phyloP scores from a whole-genome alignment of 2,113 vertebrate genomes.

The Brachionichthys hirsutus region DNA sequence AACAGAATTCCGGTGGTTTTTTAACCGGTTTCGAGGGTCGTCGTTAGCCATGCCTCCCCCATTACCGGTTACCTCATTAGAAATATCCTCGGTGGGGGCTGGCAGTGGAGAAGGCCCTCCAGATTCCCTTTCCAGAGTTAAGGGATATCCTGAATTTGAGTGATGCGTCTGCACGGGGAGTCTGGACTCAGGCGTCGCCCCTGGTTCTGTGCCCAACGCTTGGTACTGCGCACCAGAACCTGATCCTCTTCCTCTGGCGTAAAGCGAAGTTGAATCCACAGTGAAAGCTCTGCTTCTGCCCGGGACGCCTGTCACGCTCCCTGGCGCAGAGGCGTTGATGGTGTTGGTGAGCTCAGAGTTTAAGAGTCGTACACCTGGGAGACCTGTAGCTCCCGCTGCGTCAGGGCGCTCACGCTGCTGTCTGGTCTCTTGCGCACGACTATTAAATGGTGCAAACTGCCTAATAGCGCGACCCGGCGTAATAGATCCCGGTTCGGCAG shows the following conservation, averaged over 20 bases:
- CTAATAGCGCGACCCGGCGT: slow-evolving; percentile 14
- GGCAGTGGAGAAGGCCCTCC: slow-evolving; percentile 5
- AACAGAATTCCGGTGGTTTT: slow-evolving; percentile 75
- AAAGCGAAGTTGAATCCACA: slow-evolving; percentile 9
- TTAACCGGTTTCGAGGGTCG: slow-evolving; percentile 72
- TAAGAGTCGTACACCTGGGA: slow-evolving; percentile 34
- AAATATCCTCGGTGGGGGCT: slow-evolving; percentile 7
- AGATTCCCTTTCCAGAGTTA: slow-evolving; percentile 11
- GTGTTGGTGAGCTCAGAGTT: slow-evolving; percentile 5
- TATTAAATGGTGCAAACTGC: slow-evolving; percentile 18
- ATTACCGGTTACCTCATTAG: slow-evolving; percentile 28
- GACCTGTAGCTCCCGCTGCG: slow-evolving; percentile 19
- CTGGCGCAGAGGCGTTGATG: slow-evolving; percentile 25
- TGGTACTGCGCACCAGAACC: slow-evolving; percentile 23
- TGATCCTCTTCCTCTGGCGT: slow-evolving; percentile 10
- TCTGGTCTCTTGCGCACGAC: slow-evolving; percentile 53
- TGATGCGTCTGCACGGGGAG: slow-evolving; percentile 31
- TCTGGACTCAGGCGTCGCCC: slow-evolving; percentile 21
- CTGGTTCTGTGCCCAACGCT: slow-evolving; percentile 30
- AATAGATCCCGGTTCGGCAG: not conserved
- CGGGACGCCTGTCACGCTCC: slow-evolving; percentile 4
- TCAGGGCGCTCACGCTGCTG: slow-evolving; percentile 22
- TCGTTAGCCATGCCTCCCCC: slow-evolving; percentile 69
- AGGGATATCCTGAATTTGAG: slow-evolving; percentile 2
- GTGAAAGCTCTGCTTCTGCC: slow-evolving; percentile 14